phyloP scores from a whole-genome alignment of 2,113 vertebrate genomes.

The Toxotes chatareus region DNA sequence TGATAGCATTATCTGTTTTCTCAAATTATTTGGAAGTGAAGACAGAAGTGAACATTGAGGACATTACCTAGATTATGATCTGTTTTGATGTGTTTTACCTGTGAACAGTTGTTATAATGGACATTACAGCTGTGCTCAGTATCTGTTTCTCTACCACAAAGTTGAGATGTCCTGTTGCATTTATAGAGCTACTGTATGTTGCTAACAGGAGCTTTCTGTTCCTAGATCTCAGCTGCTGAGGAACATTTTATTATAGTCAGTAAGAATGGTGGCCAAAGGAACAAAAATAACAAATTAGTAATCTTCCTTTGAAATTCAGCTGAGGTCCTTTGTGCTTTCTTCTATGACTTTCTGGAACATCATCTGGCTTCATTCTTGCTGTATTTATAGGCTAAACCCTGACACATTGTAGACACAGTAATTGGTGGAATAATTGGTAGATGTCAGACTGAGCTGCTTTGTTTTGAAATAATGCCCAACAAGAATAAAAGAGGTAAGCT shows the following conservation, averaged over 20 bases:
- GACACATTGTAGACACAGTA: neutral
- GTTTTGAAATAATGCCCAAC: slow-evolving; percentile 4
- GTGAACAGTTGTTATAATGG: too few relatives aligned
- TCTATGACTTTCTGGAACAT: neutral
- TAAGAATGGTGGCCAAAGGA: neutral
- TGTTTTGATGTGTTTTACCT: neutral
- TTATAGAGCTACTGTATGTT: too few relatives aligned
- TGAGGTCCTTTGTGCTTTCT: neutral
- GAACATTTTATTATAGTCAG: neutral
- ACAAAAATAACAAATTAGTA: neutral
- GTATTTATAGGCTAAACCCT: neutral
- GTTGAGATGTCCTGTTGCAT: neutral
- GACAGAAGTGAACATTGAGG: neutral
- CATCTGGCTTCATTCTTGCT: neutral
- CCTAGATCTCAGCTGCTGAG: neutral
- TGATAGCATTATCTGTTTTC: neutral
- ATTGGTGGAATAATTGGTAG: neutral
- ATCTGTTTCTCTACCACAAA: too few relatives aligned
- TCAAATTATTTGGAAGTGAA: neutral
- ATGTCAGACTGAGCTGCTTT: slow-evolving; percentile 30
- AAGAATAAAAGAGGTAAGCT: neutral
- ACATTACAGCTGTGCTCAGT: too few relatives aligned
- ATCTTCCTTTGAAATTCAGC: too few relatives aligned
- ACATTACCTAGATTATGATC: neutral
- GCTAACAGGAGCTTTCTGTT: neutral